Base-by-base conservation (phyloP, 2,797 vertebrate species). In the Danio aesculapii region DNA sequence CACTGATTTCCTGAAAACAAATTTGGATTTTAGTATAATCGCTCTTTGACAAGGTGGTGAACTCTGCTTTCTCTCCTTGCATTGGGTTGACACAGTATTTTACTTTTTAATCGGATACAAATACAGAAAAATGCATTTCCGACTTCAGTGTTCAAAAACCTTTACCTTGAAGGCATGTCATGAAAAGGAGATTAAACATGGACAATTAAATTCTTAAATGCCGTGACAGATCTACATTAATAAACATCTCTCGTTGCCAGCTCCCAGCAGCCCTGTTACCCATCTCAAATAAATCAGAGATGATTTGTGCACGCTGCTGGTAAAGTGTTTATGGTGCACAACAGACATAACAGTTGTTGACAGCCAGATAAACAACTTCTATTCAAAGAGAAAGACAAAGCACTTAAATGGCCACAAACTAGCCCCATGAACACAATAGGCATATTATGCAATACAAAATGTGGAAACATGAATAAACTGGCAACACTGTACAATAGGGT, bases 381-480 rank as follows among this genome's bases (percentile, higher is more conserved):
- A 53, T 14, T 19, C 50, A 73, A 53, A 70, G 39, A 6, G 66
- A 62, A 61, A 41, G n/a, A 47, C 6, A 57, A n/a, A 55, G 69
- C 50, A 64, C 13, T 75, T 12, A 13, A 17, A 68, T 58, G n/a
- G 16, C 14, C 44, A 70, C 49, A 41, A 70, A 41, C 11, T 16
- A 30, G 9, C 57, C 58, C 14, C 4, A n/a, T 75, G 77, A 46
- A 85, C 75, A 89, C 63, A 84, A 85, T 88, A 10, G 17, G 12
- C 8, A 7, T 8, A 44, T 57, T 5, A 57, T 44, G 52, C 41
- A 71, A 71, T n/a, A 39, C 67, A 69, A 41, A 13, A 57, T n/a
- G 11, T 71, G 2, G 7, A 49, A 62, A n/a, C 30, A 61, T 11
- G 44, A 59, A 47, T 30, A 30, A 30, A 30, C 30, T 30, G 30